Base-by-base conservation (phyloP, 2,888 invertebrate genomes). In the Drosophila pseudotakahashii region DNA sequence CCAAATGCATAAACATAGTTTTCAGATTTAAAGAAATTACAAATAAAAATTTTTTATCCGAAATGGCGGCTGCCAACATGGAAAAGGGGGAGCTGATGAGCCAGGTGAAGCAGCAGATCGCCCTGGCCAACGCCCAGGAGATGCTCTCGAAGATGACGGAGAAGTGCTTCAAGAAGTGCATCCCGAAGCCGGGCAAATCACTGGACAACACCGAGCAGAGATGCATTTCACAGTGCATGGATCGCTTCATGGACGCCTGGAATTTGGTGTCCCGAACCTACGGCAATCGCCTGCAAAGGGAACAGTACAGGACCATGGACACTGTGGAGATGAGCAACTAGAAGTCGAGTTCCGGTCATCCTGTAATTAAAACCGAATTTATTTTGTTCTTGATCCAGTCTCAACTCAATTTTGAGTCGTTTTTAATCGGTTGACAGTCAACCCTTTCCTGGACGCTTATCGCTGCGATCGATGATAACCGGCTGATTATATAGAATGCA, bases 221-320 rank as follows among this genome's bases (percentile, higher is more conserved):
- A 6, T 99, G 98, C 91, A 94, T 99, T 81, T 97, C 98, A 0
- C 98, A 98, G 97, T 99, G 99, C 92, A 98, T 98, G 98, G 99
- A 99, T 92, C 89, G 99, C 89, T 99, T 97, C 93, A 97, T 98
- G 97, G 99, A 99, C 90, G 95, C 98, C 3, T 98, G 97, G 96
- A 97, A 98, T 92, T 93, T 98, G 59, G 97, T 99, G 11, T 97
- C 98, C 11, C 95, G 96, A 92, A 95, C 98, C 0, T 98, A 98
- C 91, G 95, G 96, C 71, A 94, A 94, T 91, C 94, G 98, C 89
- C 93, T 99, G 84, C 96, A 97, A 90, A 94, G 95, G 78, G 98
- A 98, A 37, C 76, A 88, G 51, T 57, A 63, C 54, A 77, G 74
- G 23, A 16, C 16, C 0, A 7, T 75, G 62, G 58, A 63, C 4